Base-by-base conservation (phyloP, 2,888 invertebrate species). In the Oxystoma pomonae region DNA sequence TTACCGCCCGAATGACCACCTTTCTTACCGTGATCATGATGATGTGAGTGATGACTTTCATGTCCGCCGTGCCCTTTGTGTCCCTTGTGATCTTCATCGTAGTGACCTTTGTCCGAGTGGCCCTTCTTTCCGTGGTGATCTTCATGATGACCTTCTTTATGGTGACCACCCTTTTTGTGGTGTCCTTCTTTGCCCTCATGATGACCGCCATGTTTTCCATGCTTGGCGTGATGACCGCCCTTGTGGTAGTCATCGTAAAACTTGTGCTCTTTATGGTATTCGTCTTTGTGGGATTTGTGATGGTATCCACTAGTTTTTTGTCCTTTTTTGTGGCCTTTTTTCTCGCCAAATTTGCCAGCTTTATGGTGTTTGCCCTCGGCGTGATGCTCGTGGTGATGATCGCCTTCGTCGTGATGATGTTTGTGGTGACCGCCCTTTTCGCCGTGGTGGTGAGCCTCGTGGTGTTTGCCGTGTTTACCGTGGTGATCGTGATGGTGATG, bases 181-280 rank as follows among this genome's bases (percentile, higher is more conserved):
- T 89, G 89, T 1, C 90, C 91, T 66, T 87, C 88, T 73, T 92
- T 90, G 78, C 87, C 87, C 67, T 87, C 90, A 68, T 89, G 89
- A 75, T 92, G 88, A 51, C 89, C 90, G 74, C 92, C 89, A 80
- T 89, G 89, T 76, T 90, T 86, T 16, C 92, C 92, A 73, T 90
- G 89, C 75, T 92, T 93, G 79, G 88, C 86, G 76, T 93, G 92
- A 74, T 92, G 88, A 0, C 92, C 92, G 2, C 90, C 90, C 76
- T 92, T 91, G 79, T 93, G 91, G 78, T 89, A 89, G 77, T 93
- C 92, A 75, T 93, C 92, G 80, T 93, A 93, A 83, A 93, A 93
- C 78, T 92, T 92, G 78, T 92, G 92, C 74, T 92, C 90, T 78
- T 93, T 93, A 73, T 91, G 89, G 76, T 90, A 92, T 76, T 94